Conservation (phyloP, 2,113 vertebrate species). For the Panthera leo region DNA sequence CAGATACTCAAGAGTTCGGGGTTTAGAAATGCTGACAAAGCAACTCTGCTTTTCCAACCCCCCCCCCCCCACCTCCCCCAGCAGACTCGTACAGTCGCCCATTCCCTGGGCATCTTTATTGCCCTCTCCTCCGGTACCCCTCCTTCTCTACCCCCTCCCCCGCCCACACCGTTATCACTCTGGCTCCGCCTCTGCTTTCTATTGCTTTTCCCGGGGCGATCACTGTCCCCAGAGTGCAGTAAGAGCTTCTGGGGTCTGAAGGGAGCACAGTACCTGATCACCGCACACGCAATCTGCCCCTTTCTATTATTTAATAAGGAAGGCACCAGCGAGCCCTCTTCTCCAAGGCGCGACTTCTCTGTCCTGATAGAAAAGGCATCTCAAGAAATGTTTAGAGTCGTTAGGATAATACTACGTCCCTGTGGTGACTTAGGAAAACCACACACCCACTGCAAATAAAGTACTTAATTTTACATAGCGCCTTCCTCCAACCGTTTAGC, state of each 20-base stretch:
- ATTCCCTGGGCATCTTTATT: background rate
- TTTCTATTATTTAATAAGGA: constrained; percentile 82
- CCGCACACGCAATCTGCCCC: constrained; percentile 77
- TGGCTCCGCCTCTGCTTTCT: constrained; percentile 71
- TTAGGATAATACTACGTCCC: constrained; percentile 40
- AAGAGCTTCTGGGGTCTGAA: constrained; percentile 75
- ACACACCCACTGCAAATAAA: background rate
- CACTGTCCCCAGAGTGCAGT: constrained; percentile 71
- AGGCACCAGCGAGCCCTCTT: constrained; percentile 64
- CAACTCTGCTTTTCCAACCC: constrained; percentile 79
- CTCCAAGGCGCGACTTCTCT: constrained; percentile 62
- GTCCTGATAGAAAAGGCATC: constrained; percentile 43
- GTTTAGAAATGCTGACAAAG: constrained; percentile 87
- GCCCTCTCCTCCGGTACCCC: constrained; percentile 45
- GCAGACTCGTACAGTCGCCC: background rate
- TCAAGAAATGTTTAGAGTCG: constrained; percentile 58
- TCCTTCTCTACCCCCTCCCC: constrained; percentile 56
- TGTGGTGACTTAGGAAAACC: background rate
- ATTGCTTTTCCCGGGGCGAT: constrained; percentile 70
- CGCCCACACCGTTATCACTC: constrained; percentile 66
- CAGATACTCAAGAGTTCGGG: constrained; percentile 87
- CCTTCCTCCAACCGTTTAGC: background rate
- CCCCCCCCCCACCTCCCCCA: background rate
- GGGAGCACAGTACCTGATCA: constrained; percentile 69
- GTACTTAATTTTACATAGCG: background rate